Base-by-base conservation (phyloP, 2,888 invertebrate genomes). In the Amphipoea oculea region DNA sequence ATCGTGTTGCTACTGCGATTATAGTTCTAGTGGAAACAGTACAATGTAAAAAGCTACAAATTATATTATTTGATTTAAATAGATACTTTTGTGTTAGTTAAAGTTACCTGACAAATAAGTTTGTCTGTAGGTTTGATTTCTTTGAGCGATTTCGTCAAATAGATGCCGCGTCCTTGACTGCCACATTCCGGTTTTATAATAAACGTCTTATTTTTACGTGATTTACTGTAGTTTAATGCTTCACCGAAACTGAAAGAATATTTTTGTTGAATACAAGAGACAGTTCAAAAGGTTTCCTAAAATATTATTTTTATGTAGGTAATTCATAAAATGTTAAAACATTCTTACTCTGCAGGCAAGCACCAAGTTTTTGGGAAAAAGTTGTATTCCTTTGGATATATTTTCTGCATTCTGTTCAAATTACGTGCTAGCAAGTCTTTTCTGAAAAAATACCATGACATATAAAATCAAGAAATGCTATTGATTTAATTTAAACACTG, bases 281-380 rank as follows among this genome's bases (percentile, higher is more conserved):
- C 6, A 20, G 7, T 66, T 12, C 11, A 57, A 11, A 40, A n/a
- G 17, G 11, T 36, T 17, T 12, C 11, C 17, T 9, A 40, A n/a
- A 60, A 42, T n/a, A 6, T 23, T 3, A 36, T 42, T 36, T 54
- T 5, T 11, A 11, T 20, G 48, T 11, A n/a, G n/a, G n/a, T n/a
- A 60, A 40, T 40, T 69, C 7, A 45, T 66, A 40, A 54, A 76
- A 45, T 60, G 76, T 20, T 67, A 40, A 6, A 20, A 75, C 60
- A n/a, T 65, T 97, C 98, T 97, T 96, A 98, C 98, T 99, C 99
- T 40, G 99, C 98, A 48, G 99, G 99, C 87, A 99, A 97, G 94
- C 99, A 98, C 99, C 99, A 99, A 14, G 99, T 99, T 96, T 98
- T 99, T 1, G 99, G 99, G 93, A 99, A 99, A 93, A 99, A 98